Evolutionary conservation across 2,113 vertebrate species (phyloP).

Genomic region (Anhinga rufa): DNA sequence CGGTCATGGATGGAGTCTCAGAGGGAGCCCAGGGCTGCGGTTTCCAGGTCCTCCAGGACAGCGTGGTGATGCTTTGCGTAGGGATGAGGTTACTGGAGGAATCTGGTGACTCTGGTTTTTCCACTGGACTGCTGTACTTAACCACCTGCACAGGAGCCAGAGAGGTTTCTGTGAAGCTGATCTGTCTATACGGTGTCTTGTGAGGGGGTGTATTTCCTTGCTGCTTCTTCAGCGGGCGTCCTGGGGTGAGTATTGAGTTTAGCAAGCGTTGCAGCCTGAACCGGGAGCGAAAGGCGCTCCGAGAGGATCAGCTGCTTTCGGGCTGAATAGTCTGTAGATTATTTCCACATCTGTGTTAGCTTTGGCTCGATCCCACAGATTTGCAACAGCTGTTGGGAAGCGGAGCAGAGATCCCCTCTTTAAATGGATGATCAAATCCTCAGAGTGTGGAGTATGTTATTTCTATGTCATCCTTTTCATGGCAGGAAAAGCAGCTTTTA

Average conservation of each 20-base stretch:
- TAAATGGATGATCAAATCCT: conserved; percentile 63
- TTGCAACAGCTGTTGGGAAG: conserved; percentile 75
- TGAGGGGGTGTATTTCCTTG: not conserved
- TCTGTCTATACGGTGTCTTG: not conserved
- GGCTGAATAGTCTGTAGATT: conserved; percentile 32
- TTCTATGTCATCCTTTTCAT: conserved; percentile 53
- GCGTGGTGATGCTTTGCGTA: not conserved
- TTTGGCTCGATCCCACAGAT: conserved; percentile 70
- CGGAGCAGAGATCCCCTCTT: conserved; percentile 60
- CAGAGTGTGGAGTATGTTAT: conserved; percentile 34
- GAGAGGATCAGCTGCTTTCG: conserved; percentile 43
- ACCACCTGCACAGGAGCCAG: conserved; percentile 44
- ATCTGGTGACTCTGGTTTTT: conserved; percentile 42
- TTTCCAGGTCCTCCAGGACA: not conserved
- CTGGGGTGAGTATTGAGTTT: not conserved
- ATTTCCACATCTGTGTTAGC: conserved; percentile 73
- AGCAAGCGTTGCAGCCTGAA: not conserved
- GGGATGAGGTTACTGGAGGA: conserved; percentile 5
- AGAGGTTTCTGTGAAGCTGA: not conserved
- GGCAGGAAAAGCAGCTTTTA: conserved; percentile 53
- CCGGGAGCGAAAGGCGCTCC: not conserved
- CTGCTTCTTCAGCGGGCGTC: not conserved
- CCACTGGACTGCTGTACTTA: not conserved
- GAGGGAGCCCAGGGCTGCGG: not conserved
- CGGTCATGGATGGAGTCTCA: not conserved